These are phyloP conservation scores for Lacanobia oleracea DNA, from an alignment of 2,888 invertebrate genomes.

Conservation along the genomic window DNA sequence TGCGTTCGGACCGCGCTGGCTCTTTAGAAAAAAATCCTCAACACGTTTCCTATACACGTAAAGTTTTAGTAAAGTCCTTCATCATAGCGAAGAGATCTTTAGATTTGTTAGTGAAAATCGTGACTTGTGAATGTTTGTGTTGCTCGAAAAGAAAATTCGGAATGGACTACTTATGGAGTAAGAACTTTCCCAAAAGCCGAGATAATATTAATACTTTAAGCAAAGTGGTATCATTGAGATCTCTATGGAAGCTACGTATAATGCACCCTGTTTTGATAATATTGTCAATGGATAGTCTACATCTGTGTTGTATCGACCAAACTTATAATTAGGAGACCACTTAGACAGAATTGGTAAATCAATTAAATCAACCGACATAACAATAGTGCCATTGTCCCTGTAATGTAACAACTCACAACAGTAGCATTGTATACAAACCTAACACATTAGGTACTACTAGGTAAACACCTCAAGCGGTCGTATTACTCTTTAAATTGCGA, in stretches of 20 bases:
- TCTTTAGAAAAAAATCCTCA: no score
- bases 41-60: background rate
- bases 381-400: background rate
- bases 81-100: no score
- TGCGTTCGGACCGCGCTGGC: no score
- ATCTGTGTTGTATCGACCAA: no score
- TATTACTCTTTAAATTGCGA: constrained; percentile 51
- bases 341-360: background rate
- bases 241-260: no score
- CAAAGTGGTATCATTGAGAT: no score
- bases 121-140: background rate
- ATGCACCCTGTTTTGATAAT: background rate
- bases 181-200: background rate
- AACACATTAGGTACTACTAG: constrained; percentile 8
- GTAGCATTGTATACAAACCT: background rate
- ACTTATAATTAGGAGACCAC: no score
- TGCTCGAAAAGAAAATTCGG: background rate
- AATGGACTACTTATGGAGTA: background rate
- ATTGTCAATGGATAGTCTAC: background rate
- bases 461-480: constrained; percentile 9
- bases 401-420: background rate
- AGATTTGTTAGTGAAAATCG: background rate
- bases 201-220: background rate
- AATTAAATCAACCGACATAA: background rate
- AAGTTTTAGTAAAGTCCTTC: background rate